Percentiles rank a stretch among this genome's conserved stretches.
These are phyloP conservation scores for Drosophila paucipuncta DNA, from an alignment of 2,888 invertebrate genomes.

Conservation along the genomic window DNA sequence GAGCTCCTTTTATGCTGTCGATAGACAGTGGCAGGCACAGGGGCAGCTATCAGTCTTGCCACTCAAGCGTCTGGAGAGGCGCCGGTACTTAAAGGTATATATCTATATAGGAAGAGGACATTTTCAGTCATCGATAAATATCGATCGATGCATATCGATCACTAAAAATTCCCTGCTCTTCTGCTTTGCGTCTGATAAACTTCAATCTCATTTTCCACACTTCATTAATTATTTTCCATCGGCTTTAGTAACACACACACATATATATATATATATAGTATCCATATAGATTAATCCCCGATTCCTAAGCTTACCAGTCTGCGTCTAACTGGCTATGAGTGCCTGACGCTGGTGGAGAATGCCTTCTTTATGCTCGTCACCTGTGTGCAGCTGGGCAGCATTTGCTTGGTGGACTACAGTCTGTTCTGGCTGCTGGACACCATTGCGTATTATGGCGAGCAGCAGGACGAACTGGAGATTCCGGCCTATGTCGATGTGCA, in stretches of 20 bases:
- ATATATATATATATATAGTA: background rate
- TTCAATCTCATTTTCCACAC: background rate
- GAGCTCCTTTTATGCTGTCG: conserved; percentile 88
- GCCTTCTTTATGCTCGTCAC: conserved; percentile 88
- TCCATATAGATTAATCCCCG: background rate
- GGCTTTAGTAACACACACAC: no score
- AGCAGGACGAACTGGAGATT: conserved; percentile 85
- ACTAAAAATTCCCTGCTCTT: background rate
- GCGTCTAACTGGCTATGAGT: conserved; percentile 76
- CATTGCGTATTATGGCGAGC: conserved; percentile 86
- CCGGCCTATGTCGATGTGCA: conserved; percentile 87
- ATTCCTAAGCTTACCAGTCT: conserved; percentile 76
- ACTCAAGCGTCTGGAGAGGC: conserved; percentile 88
- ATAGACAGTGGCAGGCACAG: conserved; percentile 87
- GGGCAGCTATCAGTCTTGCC: conserved; percentile 89
- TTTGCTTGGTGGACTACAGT: conserved; percentile 91
- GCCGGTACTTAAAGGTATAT: conserved; percentile 88
- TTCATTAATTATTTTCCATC: background rate
- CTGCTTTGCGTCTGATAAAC: background rate
- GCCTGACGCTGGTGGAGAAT: conserved; percentile 67
- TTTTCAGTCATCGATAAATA: no score
- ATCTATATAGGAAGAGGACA: no score
- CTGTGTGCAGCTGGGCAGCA: conserved; percentile 90
- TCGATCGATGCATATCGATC: no score
- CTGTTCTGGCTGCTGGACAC: conserved; percentile 91